phyloP scores from a whole-genome alignment of 2,888 invertebrate species.

The Carpatolechia fugitivella region DNA sequence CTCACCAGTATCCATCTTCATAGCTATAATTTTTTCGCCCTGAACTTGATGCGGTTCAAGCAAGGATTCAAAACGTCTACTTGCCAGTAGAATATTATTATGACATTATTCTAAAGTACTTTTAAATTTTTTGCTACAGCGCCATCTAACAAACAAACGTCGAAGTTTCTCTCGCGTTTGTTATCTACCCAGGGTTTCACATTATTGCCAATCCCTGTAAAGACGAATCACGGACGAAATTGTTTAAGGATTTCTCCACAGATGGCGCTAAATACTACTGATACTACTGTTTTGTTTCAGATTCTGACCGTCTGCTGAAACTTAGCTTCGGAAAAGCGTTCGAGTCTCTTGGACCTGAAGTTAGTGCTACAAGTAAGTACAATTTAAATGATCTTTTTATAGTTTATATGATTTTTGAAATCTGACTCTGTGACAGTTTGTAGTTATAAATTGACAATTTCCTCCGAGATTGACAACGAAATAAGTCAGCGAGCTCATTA shows the following conservation, averaged over 20 bases:
- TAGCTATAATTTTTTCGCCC: too few species aligned
- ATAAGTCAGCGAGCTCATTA: too few species aligned
- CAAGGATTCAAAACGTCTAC: too few species aligned
- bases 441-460: not conserved
- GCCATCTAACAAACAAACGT: constrained; percentile 29
- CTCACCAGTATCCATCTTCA: too few species aligned
- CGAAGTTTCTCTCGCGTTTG: not conserved
- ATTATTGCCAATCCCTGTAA: too few species aligned
- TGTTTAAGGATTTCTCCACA: constrained; percentile 18
- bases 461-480: too few species aligned
- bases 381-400: too few species aligned
- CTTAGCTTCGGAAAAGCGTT: constrained; percentile 75
- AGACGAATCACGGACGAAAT: too few species aligned
- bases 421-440: too few species aligned
- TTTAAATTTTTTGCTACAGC: constrained; percentile 21
- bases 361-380: constrained; percentile 88
- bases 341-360: constrained; percentile 84
- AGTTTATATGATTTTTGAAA: not conserved
- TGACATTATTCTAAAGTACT: too few species aligned
- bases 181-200: not conserved
- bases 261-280: constrained; percentile 36
- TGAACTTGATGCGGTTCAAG: too few species aligned
- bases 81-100: too few species aligned
- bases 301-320: constrained; percentile 71
- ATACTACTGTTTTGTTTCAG: constrained; percentile 45